Percentiles rank a stretch among this genome's conserved stretches.
Evolutionary conservation across 2,113 vertebrate genomes (phyloP).

Genomic region (Synchiropus splendidus): DNA sequence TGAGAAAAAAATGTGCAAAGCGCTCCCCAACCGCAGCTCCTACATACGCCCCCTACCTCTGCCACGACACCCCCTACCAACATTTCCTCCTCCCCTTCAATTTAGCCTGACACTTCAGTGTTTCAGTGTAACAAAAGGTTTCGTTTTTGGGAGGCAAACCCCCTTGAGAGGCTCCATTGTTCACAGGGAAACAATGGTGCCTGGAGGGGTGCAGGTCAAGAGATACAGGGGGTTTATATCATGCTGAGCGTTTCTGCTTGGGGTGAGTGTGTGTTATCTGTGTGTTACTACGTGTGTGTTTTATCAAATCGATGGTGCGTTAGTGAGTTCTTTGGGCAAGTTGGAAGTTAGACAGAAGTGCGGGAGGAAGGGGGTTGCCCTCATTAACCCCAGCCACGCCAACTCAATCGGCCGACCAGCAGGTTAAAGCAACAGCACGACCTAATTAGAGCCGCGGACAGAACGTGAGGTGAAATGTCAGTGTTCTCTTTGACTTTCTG

Average conservation of each 20-base stretch:
- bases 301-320: slow-evolving; percentile 35
- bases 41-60: slow-evolving; percentile 4
- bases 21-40: slow-evolving; percentile 29
- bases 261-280: slow-evolving; percentile 27
- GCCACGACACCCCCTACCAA: slow-evolving; percentile 1
- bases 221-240: slow-evolving; percentile 28
- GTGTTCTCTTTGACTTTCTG: slow-evolving; percentile 43
- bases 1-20: slow-evolving; percentile 67
- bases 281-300: slow-evolving; percentile 27
- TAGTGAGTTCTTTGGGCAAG: slow-evolving; percentile 42
- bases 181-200: slow-evolving; percentile 70
- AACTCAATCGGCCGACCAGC: slow-evolving; percentile 59
- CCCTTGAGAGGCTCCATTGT: slow-evolving; percentile 63
- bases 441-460: slow-evolving; percentile 76
- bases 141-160: slow-evolving; percentile 24
- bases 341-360: slow-evolving; percentile 50
- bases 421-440: slow-evolving; percentile 76
- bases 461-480: slow-evolving; percentile 69
- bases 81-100: slow-evolving; percentile 49
- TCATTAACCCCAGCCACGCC: slow-evolving; percentile 58
- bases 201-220: slow-evolving; percentile 19
- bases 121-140: slow-evolving; percentile 66
- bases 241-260: slow-evolving; percentile 45
- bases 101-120: slow-evolving; percentile 64
- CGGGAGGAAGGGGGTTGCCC: slow-evolving; percentile 54